phyloP scores from a whole-genome alignment of 2,113 vertebrate species.

The Glaucidium brasilianum region DNA sequence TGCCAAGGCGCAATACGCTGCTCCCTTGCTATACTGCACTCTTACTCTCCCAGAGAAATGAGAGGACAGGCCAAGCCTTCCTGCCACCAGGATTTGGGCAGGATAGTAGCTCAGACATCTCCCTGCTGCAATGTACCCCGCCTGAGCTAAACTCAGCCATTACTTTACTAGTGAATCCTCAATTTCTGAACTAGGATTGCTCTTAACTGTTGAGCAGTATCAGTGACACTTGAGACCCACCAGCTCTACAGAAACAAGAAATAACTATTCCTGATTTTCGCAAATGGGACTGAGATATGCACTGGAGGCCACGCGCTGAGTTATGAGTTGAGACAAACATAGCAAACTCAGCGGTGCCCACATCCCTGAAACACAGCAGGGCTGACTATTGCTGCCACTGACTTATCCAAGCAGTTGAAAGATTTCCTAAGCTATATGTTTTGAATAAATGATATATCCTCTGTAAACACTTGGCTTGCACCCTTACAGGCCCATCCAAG shows the following conservation, averaged over 20 bases:
- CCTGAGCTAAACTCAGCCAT: not conserved
- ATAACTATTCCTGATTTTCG: not conserved
- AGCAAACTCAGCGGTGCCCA: not conserved
- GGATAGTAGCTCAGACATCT: not conserved
- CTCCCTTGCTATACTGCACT: not conserved
- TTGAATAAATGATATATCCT: not conserved
- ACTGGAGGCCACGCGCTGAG: not conserved
- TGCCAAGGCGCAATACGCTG: not conserved
- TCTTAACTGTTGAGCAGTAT: not conserved
- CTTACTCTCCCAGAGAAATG: not conserved
- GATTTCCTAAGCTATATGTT: accelerated
- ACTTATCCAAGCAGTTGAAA: not conserved
- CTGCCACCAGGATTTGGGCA: not conserved
- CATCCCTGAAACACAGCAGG: accelerated
- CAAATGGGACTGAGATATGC: not conserved
- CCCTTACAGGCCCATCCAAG: not conserved
- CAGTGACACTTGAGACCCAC: not conserved
- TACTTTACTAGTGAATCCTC: not conserved
- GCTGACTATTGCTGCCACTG: not conserved
- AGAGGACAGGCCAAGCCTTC: not conserved
- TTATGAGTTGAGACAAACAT: not conserved
- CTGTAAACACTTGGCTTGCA: not conserved
- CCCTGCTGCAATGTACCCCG: not conserved
- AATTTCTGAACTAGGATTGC: not conserved
- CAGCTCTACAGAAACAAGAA: not conserved